A percentile compares a stretch with the other conserved stretches of the same genome.
Evolutionary conservation across 2,888 invertebrate species (phyloP).

Genomic region (Urechis unicinctus): DNA sequence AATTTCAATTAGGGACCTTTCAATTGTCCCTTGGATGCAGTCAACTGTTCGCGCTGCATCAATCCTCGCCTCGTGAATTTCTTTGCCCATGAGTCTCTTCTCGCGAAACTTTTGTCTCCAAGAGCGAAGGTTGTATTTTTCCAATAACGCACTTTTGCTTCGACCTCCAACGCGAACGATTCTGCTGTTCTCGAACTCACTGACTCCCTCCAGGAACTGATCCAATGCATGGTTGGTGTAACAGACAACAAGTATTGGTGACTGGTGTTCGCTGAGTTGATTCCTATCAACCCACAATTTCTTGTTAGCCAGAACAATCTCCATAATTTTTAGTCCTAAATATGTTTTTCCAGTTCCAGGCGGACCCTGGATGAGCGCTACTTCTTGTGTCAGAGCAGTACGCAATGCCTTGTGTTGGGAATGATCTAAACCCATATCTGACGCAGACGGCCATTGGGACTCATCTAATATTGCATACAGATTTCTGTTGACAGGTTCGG

Average conservation of each 20-base stretch:
- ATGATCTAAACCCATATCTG: constrained; percentile 23
- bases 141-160: constrained; percentile 27
- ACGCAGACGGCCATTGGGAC: constrained; percentile 22
- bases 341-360: constrained; percentile 31
- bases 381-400: constrained; percentile 24
- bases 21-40: not conserved
- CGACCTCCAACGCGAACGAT: constrained; percentile 39
- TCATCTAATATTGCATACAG: constrained; percentile 4
- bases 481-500: not conserved
- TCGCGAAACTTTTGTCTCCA: constrained; percentile 4
- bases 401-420: constrained; percentile 28
- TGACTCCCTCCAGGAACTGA: constrained; percentile 66
- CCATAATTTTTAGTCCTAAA: constrained; percentile 30
- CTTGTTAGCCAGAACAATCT: constrained; percentile 60
- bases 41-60: not conserved
- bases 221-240: constrained; percentile 83
- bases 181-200: constrained; percentile 9
- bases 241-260: constrained; percentile 66
- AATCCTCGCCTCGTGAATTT: not conserved
- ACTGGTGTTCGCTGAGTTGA: not conserved
- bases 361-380: constrained; percentile 30
- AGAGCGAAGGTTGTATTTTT: constrained; percentile 19
- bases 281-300: constrained; percentile 7
- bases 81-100: not conserved
- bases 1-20: constrained; percentile 9